A percentile compares a stretch with the other conserved stretches of the same genome.
Conservation (phyloP, 1,140 invertebrate genomes). For the Drosophila punjabiensis region DNA sequence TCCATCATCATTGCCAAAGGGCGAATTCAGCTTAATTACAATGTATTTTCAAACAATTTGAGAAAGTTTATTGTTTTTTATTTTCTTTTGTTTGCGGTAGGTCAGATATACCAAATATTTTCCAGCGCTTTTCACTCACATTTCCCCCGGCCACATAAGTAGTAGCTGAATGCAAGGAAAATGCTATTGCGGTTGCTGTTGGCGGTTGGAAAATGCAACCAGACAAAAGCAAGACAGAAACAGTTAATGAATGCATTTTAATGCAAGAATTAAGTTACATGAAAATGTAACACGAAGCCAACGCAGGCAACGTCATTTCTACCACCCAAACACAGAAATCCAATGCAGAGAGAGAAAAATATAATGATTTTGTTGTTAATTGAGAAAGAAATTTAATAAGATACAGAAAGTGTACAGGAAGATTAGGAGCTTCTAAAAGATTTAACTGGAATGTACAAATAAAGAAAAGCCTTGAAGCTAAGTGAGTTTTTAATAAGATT, state of each 20-base stretch:
- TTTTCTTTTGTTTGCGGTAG: constrained; percentile 58
- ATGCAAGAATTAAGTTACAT: constrained; percentile 82
- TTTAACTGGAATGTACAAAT: too few relatives aligned
- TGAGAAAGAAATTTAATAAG: neutral
- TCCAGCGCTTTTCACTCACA: constrained; percentile 34
- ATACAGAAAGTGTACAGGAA: too few relatives aligned
- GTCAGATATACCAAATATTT: constrained; percentile 68
- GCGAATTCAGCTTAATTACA: constrained; percentile 17
- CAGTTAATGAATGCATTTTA: constrained; percentile 80
- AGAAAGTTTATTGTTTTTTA: constrained; percentile 59
- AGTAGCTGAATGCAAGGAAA: neutral
- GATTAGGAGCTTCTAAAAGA: too few relatives aligned
- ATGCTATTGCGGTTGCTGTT: constrained; percentile 54
- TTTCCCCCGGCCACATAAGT: neutral
- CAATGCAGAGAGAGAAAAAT: constrained; percentile 1
- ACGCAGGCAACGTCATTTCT: constrained; percentile 40
- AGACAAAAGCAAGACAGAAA: constrained; percentile 39
- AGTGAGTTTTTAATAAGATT: too few relatives aligned
- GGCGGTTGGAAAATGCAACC: constrained; percentile 28
- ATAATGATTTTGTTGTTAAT: neutral
- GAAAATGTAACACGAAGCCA: constrained; percentile 70
- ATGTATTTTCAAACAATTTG: constrained; percentile 39
- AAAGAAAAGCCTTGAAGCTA: too few relatives aligned
- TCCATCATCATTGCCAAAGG: constrained; percentile 18
- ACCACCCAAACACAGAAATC: constrained; percentile 57